These are phyloP conservation scores for Apodemus speciosus DNA, from an alignment of 2,113 vertebrate species.

Conservation along the genomic window DNA sequence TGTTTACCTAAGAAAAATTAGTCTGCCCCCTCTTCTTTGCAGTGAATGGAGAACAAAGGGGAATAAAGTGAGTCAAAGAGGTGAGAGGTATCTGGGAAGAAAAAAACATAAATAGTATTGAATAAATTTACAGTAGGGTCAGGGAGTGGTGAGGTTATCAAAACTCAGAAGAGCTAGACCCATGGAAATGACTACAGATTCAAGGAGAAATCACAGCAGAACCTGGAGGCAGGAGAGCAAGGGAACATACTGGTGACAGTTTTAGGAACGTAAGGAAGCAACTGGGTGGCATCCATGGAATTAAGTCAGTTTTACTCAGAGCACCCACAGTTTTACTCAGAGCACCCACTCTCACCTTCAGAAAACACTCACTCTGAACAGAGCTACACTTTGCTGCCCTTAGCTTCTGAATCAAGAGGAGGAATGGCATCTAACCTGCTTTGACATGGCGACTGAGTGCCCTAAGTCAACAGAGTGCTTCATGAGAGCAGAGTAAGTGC, in stretches of 20 bases:
- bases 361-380: no score
- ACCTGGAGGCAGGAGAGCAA: neutral
- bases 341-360: no score
- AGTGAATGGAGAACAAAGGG: neutral
- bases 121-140: neutral
- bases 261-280: neutral
- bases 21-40: neutral
- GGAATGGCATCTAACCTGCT: neutral
- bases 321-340: no score
- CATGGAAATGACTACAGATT: neutral
- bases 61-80: neutral
- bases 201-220: neutral
- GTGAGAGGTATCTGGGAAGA: neutral
- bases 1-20: conserved; percentile 34
- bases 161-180: neutral
- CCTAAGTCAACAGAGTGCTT: neutral
- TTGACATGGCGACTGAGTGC: neutral
- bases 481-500: neutral
- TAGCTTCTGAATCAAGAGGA: conserved; percentile 1
- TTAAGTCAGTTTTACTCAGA: neutral
- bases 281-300: neutral
- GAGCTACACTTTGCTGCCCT: neutral
- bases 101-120: neutral
- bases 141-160: neutral
- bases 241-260: neutral